Conservation (phyloP, 2,797 vertebrate genomes). For the Garrulus glandarius region DNA sequence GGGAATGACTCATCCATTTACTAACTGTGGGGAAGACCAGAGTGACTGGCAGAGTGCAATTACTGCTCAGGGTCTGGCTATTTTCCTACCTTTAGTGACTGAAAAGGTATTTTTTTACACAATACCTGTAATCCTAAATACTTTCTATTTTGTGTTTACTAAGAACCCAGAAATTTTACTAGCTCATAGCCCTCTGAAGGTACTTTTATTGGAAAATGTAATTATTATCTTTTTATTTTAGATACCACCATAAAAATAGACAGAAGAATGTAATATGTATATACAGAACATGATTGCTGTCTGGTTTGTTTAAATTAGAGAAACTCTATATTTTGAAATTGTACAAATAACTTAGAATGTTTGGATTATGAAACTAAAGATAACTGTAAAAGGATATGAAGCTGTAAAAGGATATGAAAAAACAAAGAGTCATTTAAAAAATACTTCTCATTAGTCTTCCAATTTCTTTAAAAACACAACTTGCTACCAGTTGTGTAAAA, state of each 20-base stretch:
- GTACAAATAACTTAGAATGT: constrained; percentile 2
- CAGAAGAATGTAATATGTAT: constrained; percentile 40
- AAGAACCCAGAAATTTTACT: neutral
- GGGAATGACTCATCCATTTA: neutral
- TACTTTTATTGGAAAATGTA: neutral
- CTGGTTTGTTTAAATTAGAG: constrained; percentile 43
- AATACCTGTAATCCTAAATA: neutral
- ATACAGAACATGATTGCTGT: constrained; percentile 24
- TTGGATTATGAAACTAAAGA: neutral
- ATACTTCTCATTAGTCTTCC: neutral
- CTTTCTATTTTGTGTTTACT: neutral
- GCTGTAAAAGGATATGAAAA: neutral
- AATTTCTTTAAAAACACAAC: neutral
- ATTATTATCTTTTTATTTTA: neutral
- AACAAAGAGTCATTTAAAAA: neutral
- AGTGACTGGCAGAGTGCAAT: neutral
- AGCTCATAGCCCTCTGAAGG: neutral
- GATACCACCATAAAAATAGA: constrained; percentile 32
- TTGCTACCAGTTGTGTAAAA: neutral
- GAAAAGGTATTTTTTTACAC: neutral
- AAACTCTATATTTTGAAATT: constrained; percentile 64
- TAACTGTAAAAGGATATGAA: neutral
- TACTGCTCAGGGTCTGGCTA: neutral
- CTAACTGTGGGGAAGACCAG: neutral
- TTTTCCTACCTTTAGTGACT: neutral